Percentiles rank a stretch among this genome's conserved stretches.
phyloP scores from a whole-genome alignment of 1,140 invertebrate species.

The Drosophila simulans region DNA sequence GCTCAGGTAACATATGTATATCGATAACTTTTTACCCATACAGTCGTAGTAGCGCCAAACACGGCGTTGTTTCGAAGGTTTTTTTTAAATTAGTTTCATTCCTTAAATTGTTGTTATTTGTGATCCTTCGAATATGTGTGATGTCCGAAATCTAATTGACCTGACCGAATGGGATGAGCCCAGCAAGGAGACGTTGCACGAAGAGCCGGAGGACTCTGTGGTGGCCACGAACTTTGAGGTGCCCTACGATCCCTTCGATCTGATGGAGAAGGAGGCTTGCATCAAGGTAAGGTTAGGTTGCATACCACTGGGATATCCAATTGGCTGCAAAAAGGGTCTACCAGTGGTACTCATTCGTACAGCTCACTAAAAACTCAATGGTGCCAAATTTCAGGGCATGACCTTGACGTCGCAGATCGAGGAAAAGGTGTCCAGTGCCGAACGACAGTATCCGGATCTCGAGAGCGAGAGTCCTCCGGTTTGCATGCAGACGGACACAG shows the following conservation, averaged over 20 bases:
- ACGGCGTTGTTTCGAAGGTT: conserved; percentile 5
- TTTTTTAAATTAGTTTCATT: background rate
- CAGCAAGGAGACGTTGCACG: conserved; percentile 16
- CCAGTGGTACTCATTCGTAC: too few species aligned
- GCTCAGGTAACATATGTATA: background rate
- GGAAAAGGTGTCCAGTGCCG: background rate
- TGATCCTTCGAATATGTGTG: conserved; percentile 41
- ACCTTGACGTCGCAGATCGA: conserved; percentile 12
- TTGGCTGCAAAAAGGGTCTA: background rate
- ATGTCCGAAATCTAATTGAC: conserved; percentile 61
- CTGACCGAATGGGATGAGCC: conserved; percentile 51
- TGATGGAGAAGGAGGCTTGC: conserved; percentile 72
- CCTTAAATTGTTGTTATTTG: background rate
- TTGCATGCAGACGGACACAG: conserved; percentile 22
- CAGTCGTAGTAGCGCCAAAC: conserved; percentile 6
- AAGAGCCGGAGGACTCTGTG: conserved; percentile 24
- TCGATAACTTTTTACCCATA: background rate
- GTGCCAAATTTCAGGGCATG: conserved; percentile 21
- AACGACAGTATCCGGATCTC: conserved; percentile 27
- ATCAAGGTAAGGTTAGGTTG: conserved; percentile 54
- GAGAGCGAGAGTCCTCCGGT: conserved; percentile 60
- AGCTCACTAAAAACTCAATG: too few species aligned
- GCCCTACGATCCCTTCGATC: conserved; percentile 78
- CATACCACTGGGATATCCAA: background rate
- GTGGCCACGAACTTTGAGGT: conserved; percentile 46